Evolutionary conservation across 1,140 invertebrate species (phyloP).

Genomic region (Magallana ariakensis): DNA sequence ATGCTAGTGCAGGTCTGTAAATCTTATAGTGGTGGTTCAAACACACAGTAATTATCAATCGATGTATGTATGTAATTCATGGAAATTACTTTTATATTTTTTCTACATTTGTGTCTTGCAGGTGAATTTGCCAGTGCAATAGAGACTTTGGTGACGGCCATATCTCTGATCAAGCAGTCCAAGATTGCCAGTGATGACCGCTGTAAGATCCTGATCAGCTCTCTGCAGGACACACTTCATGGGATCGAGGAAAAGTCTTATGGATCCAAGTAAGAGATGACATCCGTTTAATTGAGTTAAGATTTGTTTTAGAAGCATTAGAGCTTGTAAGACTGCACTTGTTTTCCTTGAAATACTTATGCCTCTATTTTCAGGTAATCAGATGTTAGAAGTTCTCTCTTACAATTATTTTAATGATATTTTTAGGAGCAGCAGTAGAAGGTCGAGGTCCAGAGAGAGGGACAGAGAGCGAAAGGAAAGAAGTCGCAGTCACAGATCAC

Average conservation of each 20-base stretch:
- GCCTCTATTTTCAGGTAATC: no score
- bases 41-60: neutral
- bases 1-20: slow-evolving; percentile 89
- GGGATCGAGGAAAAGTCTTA: slow-evolving; percentile 98
- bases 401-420: neutral
- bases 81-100: neutral
- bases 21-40: neutral
- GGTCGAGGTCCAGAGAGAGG: slow-evolving; percentile 85
- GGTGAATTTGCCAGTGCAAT: slow-evolving; percentile 98
- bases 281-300: no score
- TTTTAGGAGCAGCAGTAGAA: slow-evolving; percentile 78
- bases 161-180: slow-evolving; percentile 98
- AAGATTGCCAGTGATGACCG: slow-evolving; percentile 98
- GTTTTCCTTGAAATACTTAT: no score
- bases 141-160: slow-evolving; percentile 98
- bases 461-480: slow-evolving; percentile 82
- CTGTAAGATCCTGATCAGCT: slow-evolving; percentile 98
- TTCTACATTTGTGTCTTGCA: slow-evolving; percentile 64
- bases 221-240: slow-evolving; percentile 96
- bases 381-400: no score
- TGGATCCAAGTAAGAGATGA: slow-evolving; percentile 84
- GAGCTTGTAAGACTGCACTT: no score
- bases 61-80: neutral
- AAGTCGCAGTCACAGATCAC: slow-evolving; percentile 82
- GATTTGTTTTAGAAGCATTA: no score